These are phyloP conservation scores for Pristionchus mayeri DNA, from an alignment of 2,888 invertebrate genomes.

Conservation along the genomic window DNA sequence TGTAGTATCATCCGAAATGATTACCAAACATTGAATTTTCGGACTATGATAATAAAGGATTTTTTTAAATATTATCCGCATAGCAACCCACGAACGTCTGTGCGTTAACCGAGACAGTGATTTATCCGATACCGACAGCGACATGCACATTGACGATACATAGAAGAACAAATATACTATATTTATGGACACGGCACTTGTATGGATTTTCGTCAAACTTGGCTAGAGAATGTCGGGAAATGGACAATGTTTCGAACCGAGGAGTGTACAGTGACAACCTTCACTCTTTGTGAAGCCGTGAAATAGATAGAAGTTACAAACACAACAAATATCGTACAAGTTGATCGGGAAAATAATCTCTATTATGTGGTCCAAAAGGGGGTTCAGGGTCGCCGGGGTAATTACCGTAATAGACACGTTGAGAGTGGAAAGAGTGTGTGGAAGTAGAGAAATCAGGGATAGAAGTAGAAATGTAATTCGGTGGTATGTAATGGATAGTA, in stretches of 20 bases:
- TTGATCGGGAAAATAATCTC: background rate
- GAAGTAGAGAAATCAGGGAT: constrained; percentile 14
- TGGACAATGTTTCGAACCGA: background rate
- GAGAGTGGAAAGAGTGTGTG: background rate
- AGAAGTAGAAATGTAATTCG: background rate
- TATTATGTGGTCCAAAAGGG: background rate
- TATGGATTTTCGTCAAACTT: background rate
- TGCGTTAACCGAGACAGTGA: background rate
- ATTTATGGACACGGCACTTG: background rate
- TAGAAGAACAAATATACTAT: background rate
- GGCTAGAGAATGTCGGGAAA: background rate
- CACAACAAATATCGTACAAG: constrained; percentile 20
- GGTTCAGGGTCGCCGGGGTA: background rate
- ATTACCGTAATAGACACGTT: background rate
- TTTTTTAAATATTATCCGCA: no score
- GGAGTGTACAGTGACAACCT: background rate
- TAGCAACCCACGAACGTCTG: no score
- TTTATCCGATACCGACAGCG: background rate
- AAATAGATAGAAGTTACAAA: constrained; percentile 4
- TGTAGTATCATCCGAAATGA: no score
- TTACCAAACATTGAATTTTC: no score
- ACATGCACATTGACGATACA: constrained; percentile 22
- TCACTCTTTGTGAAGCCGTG: background rate
- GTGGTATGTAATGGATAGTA: constrained; percentile 2
- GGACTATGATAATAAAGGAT: no score